Evolutionary conservation across 1,140 invertebrate species (phyloP), one percentile per base, ranked within the genome.

Genomic region (Parapsyche elsis): DNA sequence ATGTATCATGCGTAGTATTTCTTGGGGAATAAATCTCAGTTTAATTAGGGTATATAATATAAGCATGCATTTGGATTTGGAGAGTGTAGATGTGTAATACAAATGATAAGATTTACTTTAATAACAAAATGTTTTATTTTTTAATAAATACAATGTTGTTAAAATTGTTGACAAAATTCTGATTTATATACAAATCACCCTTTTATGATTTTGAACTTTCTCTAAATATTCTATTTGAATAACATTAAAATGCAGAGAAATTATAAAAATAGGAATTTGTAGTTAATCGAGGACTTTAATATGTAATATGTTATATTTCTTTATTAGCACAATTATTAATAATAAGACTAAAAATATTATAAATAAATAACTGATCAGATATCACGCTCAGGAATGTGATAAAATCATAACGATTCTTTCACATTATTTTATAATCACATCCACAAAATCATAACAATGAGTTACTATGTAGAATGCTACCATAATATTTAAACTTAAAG

Each of bases 1-100:
- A 46, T 49, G 23, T 30, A n/a, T 80, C 81, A 81, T 79, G 79
- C 79, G 76, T 49, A 30, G 64, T 70, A 23, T 49, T 70, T 76
- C 49, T 67, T 24, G 19, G n/a, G 75, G 14, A 23, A 67, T 67
- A 10, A n/a, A 16, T 71, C 16, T 67, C 64, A 26, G 24, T 30
- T 67, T 30, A 10, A 67, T 67, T 9, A 67, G 23, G 73, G 16
- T 75, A 75, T 71, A 24, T 74, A 21, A 74, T 16, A 74, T 26
- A 30, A 9, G 45, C 73, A 75, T 75, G 73, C 73, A 46, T 30
- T 76, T 23, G 21, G 46, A 77, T 64, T 77, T 30, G 64, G 21
- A 67, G 23, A 23, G 19, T 67, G 64, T 67, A 67, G 9, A 57
- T 45, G 26, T 64, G 59, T 77, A 16, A 10, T 46, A 49, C 7